These are phyloP conservation scores for Loxodonta africana DNA, from an alignment of 2,113 vertebrate genomes.

Conservation along the genomic window DNA sequence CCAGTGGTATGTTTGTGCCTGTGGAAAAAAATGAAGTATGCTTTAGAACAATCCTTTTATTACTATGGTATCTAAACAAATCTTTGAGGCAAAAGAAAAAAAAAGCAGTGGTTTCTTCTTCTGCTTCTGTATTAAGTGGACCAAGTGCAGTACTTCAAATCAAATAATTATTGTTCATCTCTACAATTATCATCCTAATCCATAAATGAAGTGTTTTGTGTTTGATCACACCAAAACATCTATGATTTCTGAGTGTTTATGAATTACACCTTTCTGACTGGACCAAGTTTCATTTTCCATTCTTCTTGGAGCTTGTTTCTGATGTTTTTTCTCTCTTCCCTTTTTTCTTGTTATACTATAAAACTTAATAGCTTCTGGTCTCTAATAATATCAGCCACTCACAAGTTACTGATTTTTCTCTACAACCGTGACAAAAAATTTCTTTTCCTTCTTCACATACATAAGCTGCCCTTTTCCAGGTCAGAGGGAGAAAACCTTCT, in stretches of 20 bases:
- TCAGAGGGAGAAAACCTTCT: neutral
- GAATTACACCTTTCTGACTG: neutral
- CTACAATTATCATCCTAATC: neutral
- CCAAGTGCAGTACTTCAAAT: neutral
- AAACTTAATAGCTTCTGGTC: neutral
- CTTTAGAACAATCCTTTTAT: neutral
- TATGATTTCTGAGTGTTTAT: neutral
- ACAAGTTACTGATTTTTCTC: neutral
- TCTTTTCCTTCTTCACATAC: neutral
- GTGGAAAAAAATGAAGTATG: neutral
- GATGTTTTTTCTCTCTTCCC: neutral
- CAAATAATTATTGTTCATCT: slow-evolving; percentile 32
- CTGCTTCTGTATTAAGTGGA: neutral
- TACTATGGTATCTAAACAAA: neutral
- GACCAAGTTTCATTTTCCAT: neutral
- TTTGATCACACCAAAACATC: neutral
- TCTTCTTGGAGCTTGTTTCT: neutral
- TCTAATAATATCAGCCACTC: neutral
- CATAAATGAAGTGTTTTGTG: neutral
- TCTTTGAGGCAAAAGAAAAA: neutral
- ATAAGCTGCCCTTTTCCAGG: neutral
- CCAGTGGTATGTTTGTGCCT: neutral
- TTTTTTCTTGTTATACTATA: neutral
- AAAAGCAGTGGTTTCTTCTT: neutral
- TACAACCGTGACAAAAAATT: neutral